Base-by-base conservation (phyloP, 2,113 vertebrate genomes). In the Lepus europaeus region DNA sequence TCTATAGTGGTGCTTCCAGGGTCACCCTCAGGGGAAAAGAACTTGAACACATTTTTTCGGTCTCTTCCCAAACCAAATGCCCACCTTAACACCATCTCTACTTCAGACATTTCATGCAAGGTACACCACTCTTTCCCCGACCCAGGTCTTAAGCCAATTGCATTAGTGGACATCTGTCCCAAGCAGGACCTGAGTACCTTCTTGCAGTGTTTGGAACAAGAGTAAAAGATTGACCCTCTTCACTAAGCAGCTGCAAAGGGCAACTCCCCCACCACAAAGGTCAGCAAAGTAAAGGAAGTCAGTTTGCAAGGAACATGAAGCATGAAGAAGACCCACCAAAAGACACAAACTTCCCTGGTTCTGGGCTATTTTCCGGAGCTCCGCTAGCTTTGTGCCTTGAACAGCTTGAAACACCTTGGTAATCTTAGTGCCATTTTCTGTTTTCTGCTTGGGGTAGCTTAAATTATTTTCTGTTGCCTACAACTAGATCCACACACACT, bases 401-500 rank as follows among this genome's bases (percentile, higher is more conserved):
- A 20, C 39, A 84, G 25, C 45, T 70, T 77, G 22, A 84, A 85
- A 94, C 1, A 59, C 10, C 9, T 74, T 20, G 36, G 19, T 74
- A 20, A 23, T 10, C 45, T 92, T 66, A 94, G 33, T 33, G 33
- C 73, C 93, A 93, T 31, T 81, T 64, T 7, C 1, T n/a, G 74
- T 72, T 78, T 78, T 82, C 72, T 63, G 56, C 81, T 51, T 93
- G 25, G 88, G 39, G 8, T 53, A 20, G 17, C 12, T 79, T 70
- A 87, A 56, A 36, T 87, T 87, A 79, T 72, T 70, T 87, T 94
- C 85, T 90, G 33, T 64, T 81, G 29, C 74, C 63, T 63, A 49
- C 61, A 86, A 89, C 63, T 20, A 83, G 89, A 92, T 73, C 92
- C 9, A 90, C 51, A 80, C 49, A 70, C 10, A 79, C 5, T 39